These are phyloP conservation scores for Casuarius casuarius DNA, from an alignment of 2,113 vertebrate genomes.

Conservation along the genomic window DNA sequence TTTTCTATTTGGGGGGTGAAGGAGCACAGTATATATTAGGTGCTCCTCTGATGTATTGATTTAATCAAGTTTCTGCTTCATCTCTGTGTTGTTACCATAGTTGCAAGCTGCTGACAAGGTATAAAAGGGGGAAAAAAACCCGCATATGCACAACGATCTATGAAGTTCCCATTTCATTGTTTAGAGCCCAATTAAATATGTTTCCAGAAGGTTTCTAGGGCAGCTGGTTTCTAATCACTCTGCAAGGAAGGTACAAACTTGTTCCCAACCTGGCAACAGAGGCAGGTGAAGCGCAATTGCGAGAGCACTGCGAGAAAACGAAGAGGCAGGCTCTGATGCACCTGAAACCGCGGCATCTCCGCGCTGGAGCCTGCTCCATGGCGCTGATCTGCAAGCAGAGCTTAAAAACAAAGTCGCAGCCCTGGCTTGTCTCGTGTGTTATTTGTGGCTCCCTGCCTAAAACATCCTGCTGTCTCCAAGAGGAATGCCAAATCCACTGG, in stretches of 20 bases:
- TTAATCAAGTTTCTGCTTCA: constrained; percentile 44
- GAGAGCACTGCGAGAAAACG: not conserved
- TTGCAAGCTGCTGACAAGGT: constrained; percentile 44
- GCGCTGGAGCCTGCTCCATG: not conserved
- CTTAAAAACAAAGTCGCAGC: not conserved
- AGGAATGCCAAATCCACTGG: constrained; percentile 21
- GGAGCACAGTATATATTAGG: not conserved
- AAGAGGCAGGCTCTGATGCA: not conserved
- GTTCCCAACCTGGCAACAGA: not conserved
- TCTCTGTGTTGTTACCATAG: constrained; percentile 38
- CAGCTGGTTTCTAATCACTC: not conserved
- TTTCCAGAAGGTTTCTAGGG: not conserved
- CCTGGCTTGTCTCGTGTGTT: not conserved
- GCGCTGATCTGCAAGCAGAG: not conserved
- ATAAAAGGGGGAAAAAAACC: not conserved
- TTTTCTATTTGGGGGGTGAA: not conserved
- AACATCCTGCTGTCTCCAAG: not conserved
- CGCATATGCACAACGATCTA: not conserved
- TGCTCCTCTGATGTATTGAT: constrained; percentile 17
- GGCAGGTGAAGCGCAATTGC: not conserved
- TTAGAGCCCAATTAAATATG: not conserved
- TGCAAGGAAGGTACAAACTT: not conserved
- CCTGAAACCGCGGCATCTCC: not conserved
- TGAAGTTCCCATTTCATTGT: not conserved
- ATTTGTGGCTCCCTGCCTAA: constrained; percentile 11